phyloP scores from a whole-genome alignment of 2,888 invertebrate species.

The Ametastegia equiseti region DNA sequence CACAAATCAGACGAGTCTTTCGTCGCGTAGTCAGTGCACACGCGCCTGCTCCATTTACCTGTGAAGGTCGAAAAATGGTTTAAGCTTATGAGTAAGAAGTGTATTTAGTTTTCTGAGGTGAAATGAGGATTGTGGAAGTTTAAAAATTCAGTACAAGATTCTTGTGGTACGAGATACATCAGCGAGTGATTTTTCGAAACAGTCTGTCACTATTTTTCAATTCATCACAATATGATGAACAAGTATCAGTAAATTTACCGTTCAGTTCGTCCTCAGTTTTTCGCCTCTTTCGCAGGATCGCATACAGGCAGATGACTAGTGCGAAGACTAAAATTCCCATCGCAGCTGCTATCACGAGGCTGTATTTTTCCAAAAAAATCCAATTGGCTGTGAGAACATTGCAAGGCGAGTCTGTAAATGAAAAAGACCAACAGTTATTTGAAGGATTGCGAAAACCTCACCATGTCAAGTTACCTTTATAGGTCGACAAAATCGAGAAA shows the following conservation, averaged over 20 bases:
- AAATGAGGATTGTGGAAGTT: too few species aligned
- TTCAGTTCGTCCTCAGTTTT: background rate
- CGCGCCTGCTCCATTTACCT: too few species aligned
- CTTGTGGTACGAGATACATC: too few species aligned
- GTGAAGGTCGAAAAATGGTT: too few species aligned
- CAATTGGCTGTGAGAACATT: background rate
- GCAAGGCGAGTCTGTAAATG: background rate
- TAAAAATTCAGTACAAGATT: too few species aligned
- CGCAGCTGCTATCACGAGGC: background rate
- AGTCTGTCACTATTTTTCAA: too few species aligned
- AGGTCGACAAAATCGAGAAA: background rate
- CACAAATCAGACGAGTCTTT: too few species aligned
- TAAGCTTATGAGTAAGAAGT: too few species aligned
- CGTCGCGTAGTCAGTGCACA: too few species aligned
- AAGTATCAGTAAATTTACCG: background rate
- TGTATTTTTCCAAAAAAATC: background rate
- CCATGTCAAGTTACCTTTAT: background rate
- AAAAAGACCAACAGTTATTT: background rate
- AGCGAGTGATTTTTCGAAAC: too few species aligned
- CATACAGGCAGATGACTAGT: background rate
- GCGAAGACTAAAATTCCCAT: background rate
- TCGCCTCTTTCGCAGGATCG: background rate
- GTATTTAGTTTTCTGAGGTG: too few species aligned
- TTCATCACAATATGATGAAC: too few species aligned
- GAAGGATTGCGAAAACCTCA: background rate